A percentile compares a stretch with the other conserved stretches of the same genome.
These are phyloP conservation scores for Pycnomerus fuliginosus DNA, from an alignment of 2,888 invertebrate genomes.

Conservation along the genomic window DNA sequence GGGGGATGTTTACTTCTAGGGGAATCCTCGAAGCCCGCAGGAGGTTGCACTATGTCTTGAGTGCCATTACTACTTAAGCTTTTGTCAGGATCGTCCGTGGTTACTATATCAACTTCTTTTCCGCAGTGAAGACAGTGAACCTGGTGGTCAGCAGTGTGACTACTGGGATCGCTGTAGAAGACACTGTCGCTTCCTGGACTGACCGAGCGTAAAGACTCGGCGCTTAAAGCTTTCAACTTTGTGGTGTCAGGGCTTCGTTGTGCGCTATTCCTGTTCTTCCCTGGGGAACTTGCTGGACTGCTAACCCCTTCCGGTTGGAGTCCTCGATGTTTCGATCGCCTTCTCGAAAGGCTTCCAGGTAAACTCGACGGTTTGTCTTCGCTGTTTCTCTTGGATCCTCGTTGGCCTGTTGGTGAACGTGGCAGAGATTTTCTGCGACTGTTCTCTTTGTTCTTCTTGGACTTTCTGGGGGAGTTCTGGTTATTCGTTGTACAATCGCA, in stretches of 20 bases:
- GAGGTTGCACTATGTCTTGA: slow-evolving; percentile 79
- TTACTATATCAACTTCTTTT: slow-evolving; percentile 63
- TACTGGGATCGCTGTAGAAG: slow-evolving; percentile 79
- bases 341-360: slow-evolving; percentile 60
- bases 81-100: slow-evolving; percentile 48
- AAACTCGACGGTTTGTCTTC: slow-evolving; percentile 48
- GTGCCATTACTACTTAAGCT: slow-evolving; percentile 29
- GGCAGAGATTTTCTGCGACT: slow-evolving; percentile 65
- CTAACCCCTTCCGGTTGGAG: slow-evolving; percentile 45
- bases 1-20: slow-evolving; percentile 56
- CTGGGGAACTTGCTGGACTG: neutral
- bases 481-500: slow-evolving; percentile 38
- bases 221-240: slow-evolving; percentile 76
- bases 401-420: slow-evolving; percentile 59
- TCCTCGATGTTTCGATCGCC: slow-evolving; percentile 56
- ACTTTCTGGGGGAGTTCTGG: slow-evolving; percentile 59
- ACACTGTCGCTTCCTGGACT: slow-evolving; percentile 90
- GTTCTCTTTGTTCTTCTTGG: slow-evolving; percentile 64
- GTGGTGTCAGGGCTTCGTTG: slow-evolving; percentile 52
- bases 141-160: slow-evolving; percentile 54
- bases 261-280: slow-evolving; percentile 3
- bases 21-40: slow-evolving; percentile 86
- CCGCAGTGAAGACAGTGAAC: slow-evolving; percentile 82
- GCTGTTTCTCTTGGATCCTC: slow-evolving; percentile 40
- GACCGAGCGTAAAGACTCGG: slow-evolving; percentile 84